A percentile compares a stretch with the other conserved stretches of the same genome.
Evolutionary conservation across 2,797 vertebrate species (phyloP).

Genomic region (Urosaurus nigricauda): DNA sequence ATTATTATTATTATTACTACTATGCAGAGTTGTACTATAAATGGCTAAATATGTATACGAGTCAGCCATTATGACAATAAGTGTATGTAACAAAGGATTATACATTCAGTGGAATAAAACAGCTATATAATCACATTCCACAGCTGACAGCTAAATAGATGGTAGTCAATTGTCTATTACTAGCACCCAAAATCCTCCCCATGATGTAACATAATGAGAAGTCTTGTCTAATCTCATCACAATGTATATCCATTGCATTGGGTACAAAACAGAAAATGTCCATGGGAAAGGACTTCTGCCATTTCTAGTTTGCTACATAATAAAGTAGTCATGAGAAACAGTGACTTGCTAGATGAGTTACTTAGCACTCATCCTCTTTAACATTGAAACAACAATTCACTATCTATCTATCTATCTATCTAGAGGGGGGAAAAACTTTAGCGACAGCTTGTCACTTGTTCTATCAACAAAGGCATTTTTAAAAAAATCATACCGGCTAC

Average conservation of each 20-base stretch:
- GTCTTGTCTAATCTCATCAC: not conserved
- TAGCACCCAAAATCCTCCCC: not conserved
- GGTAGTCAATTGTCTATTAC: not conserved
- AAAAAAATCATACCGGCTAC: not conserved
- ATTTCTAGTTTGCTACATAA: not conserved
- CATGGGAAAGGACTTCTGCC: not conserved
- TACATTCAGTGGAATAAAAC: too few relatives aligned
- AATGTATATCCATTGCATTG: not conserved
- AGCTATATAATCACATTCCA: not conserved
- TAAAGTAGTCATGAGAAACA: not conserved
- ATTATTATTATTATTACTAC: too few relatives aligned
- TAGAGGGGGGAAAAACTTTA: not conserved
- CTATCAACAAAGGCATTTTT: not conserved
- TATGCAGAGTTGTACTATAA: too few relatives aligned
- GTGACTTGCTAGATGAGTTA: not conserved
- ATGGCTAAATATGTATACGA: too few relatives aligned
- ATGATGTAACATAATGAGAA: slow-evolving; percentile 1
- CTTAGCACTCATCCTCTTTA: slow-evolving; percentile 4
- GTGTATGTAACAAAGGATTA: too few relatives aligned
- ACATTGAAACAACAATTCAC: not conserved
- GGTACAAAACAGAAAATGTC: not conserved
- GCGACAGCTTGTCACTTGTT: not conserved
- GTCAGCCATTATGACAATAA: too few relatives aligned
- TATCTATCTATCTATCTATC: too few relatives aligned
- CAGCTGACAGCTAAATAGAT: not conserved